Conservation (phyloP, 1,140 invertebrate species). For the Philotrypesis tridentata region DNA sequence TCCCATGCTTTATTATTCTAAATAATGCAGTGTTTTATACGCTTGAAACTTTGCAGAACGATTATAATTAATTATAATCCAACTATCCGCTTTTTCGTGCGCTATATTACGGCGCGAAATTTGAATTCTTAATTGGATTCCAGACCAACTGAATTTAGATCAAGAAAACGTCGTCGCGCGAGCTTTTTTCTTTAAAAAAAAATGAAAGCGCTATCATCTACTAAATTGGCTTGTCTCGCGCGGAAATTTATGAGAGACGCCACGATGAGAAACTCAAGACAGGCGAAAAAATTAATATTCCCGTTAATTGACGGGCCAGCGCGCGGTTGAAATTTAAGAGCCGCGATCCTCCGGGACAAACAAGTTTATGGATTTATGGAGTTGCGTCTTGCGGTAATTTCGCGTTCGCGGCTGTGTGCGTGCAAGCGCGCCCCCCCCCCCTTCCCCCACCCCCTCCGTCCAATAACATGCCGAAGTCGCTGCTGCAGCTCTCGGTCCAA, state of each 20-base stretch:
- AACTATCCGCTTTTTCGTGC: too few relatives aligned
- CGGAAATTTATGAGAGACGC: background rate
- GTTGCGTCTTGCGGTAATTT: constrained; percentile 2
- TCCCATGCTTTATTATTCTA: too few relatives aligned
- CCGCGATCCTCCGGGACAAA: background rate
- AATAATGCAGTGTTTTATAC: too few relatives aligned
- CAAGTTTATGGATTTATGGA: constrained; percentile 39
- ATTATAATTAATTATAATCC: too few relatives aligned
- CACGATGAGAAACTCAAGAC: background rate
- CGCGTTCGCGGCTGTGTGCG: background rate
- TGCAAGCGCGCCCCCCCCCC: background rate
- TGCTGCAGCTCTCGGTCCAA: background rate
- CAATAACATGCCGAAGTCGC: constrained; percentile 19
- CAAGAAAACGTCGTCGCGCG: too few relatives aligned
- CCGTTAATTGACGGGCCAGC: constrained; percentile 16
- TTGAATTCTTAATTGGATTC: too few relatives aligned
- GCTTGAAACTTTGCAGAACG: too few relatives aligned
- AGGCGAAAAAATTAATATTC: constrained; percentile 18
- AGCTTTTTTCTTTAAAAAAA: too few relatives aligned
- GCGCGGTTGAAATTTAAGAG: background rate
- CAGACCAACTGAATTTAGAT: too few relatives aligned
- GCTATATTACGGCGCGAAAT: too few relatives aligned
- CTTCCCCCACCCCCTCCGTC: too few relatives aligned
- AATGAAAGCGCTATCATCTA: too few relatives aligned
- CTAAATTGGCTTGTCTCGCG: background rate